phyloP scores from a whole-genome alignment of 2,888 invertebrate species.

The Noctua janthe region DNA sequence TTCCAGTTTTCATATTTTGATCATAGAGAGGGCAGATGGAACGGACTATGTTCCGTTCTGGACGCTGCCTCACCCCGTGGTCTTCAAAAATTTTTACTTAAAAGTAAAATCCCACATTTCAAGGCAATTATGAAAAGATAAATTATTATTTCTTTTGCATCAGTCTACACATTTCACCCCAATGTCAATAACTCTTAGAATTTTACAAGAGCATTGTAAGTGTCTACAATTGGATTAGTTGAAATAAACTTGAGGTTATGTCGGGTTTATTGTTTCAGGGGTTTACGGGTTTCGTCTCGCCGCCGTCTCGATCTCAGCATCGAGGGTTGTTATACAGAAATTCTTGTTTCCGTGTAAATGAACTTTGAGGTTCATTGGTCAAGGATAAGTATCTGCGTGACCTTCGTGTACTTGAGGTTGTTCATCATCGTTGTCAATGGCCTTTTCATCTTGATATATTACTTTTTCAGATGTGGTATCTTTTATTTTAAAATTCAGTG shows the following conservation, averaged over 20 bases:
- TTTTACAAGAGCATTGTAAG: conserved; percentile 23
- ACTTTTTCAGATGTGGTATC: not conserved
- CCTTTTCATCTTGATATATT: not conserved
- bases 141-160: not conserved
- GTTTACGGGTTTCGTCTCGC: conserved; percentile 50
- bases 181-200: conserved; percentile 24
- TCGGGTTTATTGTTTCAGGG: conserved; percentile 54
- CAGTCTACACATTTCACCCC: conserved; percentile 1
- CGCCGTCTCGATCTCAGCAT: conserved; percentile 39
- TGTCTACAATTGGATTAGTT: conserved; percentile 53
- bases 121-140: not conserved
- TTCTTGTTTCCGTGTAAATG: conserved; percentile 37
- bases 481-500: not conserved
- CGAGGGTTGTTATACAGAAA: conserved; percentile 32
- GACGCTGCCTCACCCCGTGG: too few relatives aligned
- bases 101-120: not conserved
- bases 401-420: conserved; percentile 10
- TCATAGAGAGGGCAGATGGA: not conserved
- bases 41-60: not conserved
- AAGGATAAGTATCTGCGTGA: conserved; percentile 32
- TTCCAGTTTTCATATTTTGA: not conserved
- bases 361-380: conserved; percentile 48
- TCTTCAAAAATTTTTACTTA: not conserved
- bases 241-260: conserved; percentile 55
- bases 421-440: conserved; percentile 1